Percentiles rank a stretch among this genome's conserved stretches.
phyloP scores from a whole-genome alignment of 2,113 vertebrate species.

The Pterophyllum scalare region DNA sequence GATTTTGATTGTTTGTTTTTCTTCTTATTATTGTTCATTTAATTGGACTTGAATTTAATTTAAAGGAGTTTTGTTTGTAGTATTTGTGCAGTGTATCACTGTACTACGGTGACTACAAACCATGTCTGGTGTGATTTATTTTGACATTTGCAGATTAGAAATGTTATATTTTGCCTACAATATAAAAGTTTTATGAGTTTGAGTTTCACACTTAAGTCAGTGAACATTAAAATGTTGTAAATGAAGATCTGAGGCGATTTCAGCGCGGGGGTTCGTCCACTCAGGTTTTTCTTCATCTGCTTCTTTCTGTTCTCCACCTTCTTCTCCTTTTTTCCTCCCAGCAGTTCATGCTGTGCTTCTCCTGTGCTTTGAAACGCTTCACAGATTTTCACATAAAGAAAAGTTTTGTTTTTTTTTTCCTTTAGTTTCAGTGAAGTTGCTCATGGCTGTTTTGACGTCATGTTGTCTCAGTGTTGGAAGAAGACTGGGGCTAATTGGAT shows the following conservation, averaged over 20 bases:
- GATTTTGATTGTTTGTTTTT: neutral
- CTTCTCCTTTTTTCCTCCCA: slow-evolving; percentile 45
- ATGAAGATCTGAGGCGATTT: neutral
- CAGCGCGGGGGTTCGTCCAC: slow-evolving; percentile 7
- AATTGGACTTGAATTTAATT: no score
- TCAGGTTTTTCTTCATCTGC: slow-evolving; percentile 72
- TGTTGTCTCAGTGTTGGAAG: slow-evolving; percentile 53
- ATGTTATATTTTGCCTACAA: neutral
- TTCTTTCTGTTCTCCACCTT: slow-evolving; percentile 75
- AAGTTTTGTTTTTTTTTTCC: neutral
- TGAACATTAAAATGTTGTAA: neutral
- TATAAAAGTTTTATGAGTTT: no score
- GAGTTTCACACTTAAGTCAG: neutral
- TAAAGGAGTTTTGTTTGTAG: no score
- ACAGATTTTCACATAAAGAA: slow-evolving; percentile 55
- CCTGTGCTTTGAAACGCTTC: slow-evolving; percentile 68
- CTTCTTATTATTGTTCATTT: no score
- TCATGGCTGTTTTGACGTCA: slow-evolving; percentile 57
- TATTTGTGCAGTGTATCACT: no score
- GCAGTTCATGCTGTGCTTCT: slow-evolving; percentile 73
- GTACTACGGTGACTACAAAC: no score
- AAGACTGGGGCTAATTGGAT: slow-evolving; percentile 71
- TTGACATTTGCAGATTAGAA: neutral
- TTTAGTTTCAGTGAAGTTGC: slow-evolving; percentile 50
- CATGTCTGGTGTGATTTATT: neutral